Base-by-base conservation (phyloP, 2,113 vertebrate genomes). In the Menura novaehollandiae region DNA sequence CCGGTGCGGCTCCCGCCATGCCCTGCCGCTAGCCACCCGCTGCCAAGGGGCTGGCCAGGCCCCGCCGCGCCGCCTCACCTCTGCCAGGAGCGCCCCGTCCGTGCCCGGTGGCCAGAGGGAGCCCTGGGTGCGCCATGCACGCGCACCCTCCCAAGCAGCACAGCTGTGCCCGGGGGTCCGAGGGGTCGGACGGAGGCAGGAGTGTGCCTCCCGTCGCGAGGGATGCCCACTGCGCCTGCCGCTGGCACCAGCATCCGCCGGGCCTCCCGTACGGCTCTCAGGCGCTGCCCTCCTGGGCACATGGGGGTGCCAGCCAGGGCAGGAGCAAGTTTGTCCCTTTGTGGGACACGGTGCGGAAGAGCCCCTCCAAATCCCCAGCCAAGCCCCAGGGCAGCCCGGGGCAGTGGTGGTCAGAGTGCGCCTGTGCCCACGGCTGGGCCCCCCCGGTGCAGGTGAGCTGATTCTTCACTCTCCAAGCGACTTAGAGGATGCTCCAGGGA, bases 361-460 rank as follows among this genome's bases (percentile, higher is more conserved):
- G 98, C 93, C 98, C 98, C 64, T 96, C 96, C 51, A 97, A 95
- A 79, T 84, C 62, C 41, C 82, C 91, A 16, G 79, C 89, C 41
- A 98, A 97, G 91, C 93, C 97, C 14, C 98, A 96, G 78, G 98
- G 97, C 86, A 85, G 97, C 58, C 98, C 98, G 62, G 98, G 98
- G 62, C 98, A 98, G 77, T 95, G 98, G 96, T 98, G 98, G 97
- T 32, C 98, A 9, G 98, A 98, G n/a, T 99, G 98, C 60, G 87
- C 96, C 96, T 99, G 98, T 75, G 97, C 98, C 59, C 98, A 96
- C 49, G 98, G 97, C 95, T 99, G 99, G 98, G 97, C 97, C 80
- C 98, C 98, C 81, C 91, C 97, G 28, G 95, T 98, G 79, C 99
- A 99, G 99, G 99, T 99, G 98, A 99, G 98, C 80, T 43, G 81